Conservation (phyloP, 2,888 invertebrate species). For the Ornithoptera alexandrae region DNA sequence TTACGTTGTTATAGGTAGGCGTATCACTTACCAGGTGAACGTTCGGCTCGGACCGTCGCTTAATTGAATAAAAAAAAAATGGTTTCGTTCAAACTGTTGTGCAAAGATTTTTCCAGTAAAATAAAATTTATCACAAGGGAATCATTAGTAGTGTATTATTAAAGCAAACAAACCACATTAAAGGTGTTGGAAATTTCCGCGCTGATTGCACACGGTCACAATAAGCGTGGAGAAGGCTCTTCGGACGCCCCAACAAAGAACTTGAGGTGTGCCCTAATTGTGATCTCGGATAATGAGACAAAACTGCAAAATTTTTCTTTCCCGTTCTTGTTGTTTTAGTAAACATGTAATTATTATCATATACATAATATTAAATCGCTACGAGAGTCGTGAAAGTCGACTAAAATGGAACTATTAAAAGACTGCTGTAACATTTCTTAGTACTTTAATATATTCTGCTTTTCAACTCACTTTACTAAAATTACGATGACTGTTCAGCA, state of each 20-base stretch:
- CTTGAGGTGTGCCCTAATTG: slow-evolving; percentile 20
- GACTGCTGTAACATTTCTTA: too few relatives aligned
- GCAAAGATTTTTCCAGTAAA: too few relatives aligned
- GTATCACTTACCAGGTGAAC: too few relatives aligned
- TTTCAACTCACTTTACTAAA: too few relatives aligned
- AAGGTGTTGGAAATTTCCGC: slow-evolving; percentile 15
- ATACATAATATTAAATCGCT: neutral
- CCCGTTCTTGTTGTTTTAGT: neutral
- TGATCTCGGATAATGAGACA: slow-evolving; percentile 18
- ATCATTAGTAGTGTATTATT: slow-evolving; percentile 7
- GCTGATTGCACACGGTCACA: slow-evolving; percentile 20
- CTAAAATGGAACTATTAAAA: neutral
- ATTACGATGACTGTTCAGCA: too few relatives aligned
- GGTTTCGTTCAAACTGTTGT: too few relatives aligned
- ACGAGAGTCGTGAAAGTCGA: too few relatives aligned
- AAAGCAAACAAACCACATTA: slow-evolving; percentile 20
- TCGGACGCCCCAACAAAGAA: slow-evolving; percentile 17
- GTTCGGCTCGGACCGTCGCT: too few relatives aligned
- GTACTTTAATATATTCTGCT: too few relatives aligned
- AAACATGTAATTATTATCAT: neutral
- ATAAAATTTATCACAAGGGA: neutral
- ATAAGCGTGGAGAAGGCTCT: slow-evolving; percentile 10
- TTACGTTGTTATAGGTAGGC: too few relatives aligned
- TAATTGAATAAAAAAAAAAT: too few relatives aligned
- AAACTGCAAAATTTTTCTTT: slow-evolving; percentile 15